A percentile compares a stretch with the other conserved stretches of the same genome.
These are phyloP conservation scores for Varanus salvator DNA, from an alignment of 2,113 vertebrate species.

Conservation along the genomic window DNA sequence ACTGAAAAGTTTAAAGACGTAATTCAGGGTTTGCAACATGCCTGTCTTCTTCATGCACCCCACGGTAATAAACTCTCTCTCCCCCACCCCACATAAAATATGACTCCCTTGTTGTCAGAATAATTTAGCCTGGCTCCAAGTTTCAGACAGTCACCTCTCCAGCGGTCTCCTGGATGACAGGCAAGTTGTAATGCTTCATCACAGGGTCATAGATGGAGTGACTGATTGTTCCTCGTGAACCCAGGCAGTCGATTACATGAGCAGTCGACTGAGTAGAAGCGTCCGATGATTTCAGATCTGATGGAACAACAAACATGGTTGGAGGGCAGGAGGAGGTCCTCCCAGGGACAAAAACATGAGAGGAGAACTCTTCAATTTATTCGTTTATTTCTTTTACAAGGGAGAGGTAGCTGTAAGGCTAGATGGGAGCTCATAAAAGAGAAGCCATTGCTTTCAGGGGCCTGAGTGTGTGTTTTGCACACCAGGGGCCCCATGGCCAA, in stretches of 20 bases:
- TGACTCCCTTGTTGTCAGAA: constrained; percentile 11
- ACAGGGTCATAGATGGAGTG: constrained; percentile 10
- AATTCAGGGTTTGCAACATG: constrained; percentile 11
- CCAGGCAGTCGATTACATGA: not conserved
- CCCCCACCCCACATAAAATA: constrained; percentile 38
- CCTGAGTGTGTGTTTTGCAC: no score
- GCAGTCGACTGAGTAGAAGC: not conserved
- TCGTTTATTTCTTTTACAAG: not conserved
- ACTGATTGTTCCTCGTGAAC: not conserved
- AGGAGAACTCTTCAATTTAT: not conserved
- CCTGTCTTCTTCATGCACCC: constrained; percentile 14
- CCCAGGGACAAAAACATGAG: not conserved
- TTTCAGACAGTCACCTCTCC: constrained; percentile 36
- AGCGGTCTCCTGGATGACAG: not conserved
- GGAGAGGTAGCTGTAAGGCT: not conserved
- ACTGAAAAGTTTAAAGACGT: constrained; percentile 24
- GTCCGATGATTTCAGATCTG: not conserved
- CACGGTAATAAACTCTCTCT: constrained; percentile 2
- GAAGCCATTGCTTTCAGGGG: not conserved
- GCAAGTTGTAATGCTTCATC: constrained; percentile 23
- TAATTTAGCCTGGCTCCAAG: constrained; percentile 41
- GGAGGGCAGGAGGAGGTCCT: not conserved
- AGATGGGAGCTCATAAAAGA: not conserved
- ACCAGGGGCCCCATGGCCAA: not conserved
- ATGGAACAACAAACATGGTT: not conserved